Conservation (phyloP, 2,888 invertebrate genomes). For the Priocnemis perturbator region DNA sequence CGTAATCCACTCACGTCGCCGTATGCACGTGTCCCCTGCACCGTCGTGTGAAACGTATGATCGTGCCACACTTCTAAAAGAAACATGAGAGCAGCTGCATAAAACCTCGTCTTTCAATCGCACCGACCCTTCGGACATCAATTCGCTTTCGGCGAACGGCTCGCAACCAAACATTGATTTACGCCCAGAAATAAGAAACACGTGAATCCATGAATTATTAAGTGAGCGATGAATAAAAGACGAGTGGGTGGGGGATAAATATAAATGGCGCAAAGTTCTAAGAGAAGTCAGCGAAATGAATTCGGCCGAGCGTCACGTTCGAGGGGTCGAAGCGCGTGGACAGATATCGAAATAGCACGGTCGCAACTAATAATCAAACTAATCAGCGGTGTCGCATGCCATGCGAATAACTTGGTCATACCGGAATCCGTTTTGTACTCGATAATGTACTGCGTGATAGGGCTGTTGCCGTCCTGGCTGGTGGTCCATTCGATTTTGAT, state of each 20-base stretch:
- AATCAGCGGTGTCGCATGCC: too few relatives aligned
- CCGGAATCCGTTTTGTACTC: constrained; percentile 92
- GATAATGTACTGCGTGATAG: constrained; percentile 90
- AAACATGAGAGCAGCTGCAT: not conserved
- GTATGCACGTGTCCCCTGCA: constrained; percentile 88
- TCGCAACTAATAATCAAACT: too few relatives aligned
- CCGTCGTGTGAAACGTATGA: constrained; percentile 87
- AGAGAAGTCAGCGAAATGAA: too few relatives aligned
- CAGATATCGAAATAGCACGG: not conserved
- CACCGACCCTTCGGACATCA: too few relatives aligned
- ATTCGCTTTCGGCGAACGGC: too few relatives aligned
- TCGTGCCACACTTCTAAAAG: constrained; percentile 87
- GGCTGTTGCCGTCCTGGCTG: constrained; percentile 92
- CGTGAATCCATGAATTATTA: not conserved
- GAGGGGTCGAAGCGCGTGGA: too few relatives aligned
- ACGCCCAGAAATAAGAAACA: not conserved
- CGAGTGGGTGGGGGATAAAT: not conserved
- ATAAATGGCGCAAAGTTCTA: not conserved
- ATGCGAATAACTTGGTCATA: constrained; percentile 65
- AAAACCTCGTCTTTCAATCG: not conserved
- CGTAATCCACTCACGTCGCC: constrained; percentile 88
- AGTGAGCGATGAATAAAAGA: too few relatives aligned
- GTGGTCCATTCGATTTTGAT: constrained; percentile 93
- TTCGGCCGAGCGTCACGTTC: too few relatives aligned
- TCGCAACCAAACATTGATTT: not conserved